A percentile compares a stretch with the other conserved stretches of the same genome.
Evolutionary conservation across 2,888 invertebrate genomes (phyloP).

Genomic region (Trichacis sp.): DNA sequence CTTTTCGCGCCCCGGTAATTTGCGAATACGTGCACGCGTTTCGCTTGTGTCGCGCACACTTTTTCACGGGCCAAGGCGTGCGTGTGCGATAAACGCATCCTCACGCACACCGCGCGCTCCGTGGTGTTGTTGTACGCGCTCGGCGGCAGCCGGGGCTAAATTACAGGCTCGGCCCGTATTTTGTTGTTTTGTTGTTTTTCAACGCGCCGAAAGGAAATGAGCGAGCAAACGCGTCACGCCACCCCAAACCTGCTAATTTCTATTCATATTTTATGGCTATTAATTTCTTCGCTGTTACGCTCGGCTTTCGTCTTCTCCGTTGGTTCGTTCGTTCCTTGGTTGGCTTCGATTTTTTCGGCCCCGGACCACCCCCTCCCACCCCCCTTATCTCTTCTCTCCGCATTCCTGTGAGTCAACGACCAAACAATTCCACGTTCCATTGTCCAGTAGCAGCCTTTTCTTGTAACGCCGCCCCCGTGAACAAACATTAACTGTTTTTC

Average conservation of each 20-base stretch:
- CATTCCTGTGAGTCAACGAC: constrained; percentile 55
- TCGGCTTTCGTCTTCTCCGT: constrained; percentile 36
- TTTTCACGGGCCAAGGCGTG: constrained; percentile 1
- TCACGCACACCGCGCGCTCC: constrained; percentile 14
- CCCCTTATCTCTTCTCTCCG: constrained; percentile 19
- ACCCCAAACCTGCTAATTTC: constrained; percentile 70
- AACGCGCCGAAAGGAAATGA: constrained; percentile 70
- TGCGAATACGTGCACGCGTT: constrained; percentile 35
- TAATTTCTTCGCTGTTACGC: constrained; percentile 68
- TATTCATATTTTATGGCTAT: constrained; percentile 70
- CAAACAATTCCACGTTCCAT: constrained; percentile 52
- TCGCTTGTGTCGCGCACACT: too few species aligned
- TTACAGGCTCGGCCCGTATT: constrained; percentile 68
- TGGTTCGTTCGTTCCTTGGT: too few species aligned
- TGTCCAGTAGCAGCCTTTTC: constrained; percentile 40
- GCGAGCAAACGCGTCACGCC: constrained; percentile 70
- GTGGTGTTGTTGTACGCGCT: constrained; percentile 45
- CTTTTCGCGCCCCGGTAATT: constrained; percentile 21
- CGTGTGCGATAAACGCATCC: constrained; percentile 23
- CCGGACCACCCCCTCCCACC: constrained; percentile 53
- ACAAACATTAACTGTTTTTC: constrained; percentile 32
- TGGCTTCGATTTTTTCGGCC: constrained; percentile 23
- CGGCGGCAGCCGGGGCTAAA: constrained; percentile 68
- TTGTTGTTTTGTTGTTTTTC: constrained; percentile 70
- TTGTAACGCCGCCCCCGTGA: constrained; percentile 34